Evolutionary conservation across 2,888 invertebrate genomes (phyloP).

Genomic region (Physocephala rufipes): DNA sequence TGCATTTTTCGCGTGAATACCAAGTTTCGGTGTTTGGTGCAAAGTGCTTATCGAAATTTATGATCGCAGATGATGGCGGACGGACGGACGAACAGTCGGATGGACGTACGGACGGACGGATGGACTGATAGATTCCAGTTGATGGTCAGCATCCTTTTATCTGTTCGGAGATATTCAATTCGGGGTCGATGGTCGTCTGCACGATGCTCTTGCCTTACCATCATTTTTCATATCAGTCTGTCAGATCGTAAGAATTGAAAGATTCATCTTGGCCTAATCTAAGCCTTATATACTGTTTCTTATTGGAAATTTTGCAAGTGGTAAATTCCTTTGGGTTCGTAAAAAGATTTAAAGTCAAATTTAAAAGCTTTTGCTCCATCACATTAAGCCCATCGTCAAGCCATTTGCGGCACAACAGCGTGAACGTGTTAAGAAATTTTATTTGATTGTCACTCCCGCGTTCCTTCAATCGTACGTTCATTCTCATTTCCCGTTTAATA

Average conservation of each 20-base stretch:
- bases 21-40: neutral
- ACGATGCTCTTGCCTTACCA: neutral
- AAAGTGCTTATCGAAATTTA: slow-evolving; percentile 21
- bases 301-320: too few species aligned
- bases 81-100: neutral
- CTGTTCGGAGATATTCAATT: neutral
- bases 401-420: too few species aligned
- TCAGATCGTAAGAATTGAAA: neutral
- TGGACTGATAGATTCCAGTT: neutral
- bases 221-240: slow-evolving; percentile 13
- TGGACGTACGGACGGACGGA: neutral
- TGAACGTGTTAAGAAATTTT: too few species aligned
- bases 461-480: too few species aligned
- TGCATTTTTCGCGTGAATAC: too few species aligned
- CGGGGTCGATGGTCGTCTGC: neutral
- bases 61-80: slow-evolving; percentile 10
- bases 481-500: too few species aligned
- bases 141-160: neutral
- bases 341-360: too few species aligned
- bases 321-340: too few species aligned
- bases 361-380: too few species aligned
- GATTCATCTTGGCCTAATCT: neutral
- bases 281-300: too few species aligned
- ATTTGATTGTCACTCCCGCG: too few species aligned
- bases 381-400: too few species aligned